phyloP scores from a whole-genome alignment of 2,888 invertebrate genomes.

The Syrista parreyssii region DNA sequence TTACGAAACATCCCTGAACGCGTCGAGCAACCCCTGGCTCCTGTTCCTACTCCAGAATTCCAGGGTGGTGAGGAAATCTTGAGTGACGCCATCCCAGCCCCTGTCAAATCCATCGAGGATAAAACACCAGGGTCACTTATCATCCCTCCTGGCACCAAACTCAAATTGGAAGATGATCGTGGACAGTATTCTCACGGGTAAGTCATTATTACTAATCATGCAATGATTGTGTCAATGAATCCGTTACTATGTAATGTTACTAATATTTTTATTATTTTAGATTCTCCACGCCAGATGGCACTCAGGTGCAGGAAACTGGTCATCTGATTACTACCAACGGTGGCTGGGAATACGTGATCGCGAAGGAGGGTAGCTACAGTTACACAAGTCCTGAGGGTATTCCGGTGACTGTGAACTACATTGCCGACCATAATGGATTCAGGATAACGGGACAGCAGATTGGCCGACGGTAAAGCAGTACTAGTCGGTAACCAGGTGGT shows the following conservation, averaged over 20 bases:
- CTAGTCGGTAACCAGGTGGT: neutral
- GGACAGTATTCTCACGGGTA: conserved; percentile 32
- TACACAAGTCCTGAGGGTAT: conserved; percentile 54
- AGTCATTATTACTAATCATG: conserved; percentile 2
- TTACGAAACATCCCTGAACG: neutral
- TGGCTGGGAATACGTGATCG: conserved; percentile 55
- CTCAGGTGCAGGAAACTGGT: conserved; percentile 48
- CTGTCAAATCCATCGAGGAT: neutral
- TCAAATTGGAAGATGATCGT: conserved; percentile 19
- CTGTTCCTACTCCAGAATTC: neutral
- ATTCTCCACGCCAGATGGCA: conserved; percentile 42
- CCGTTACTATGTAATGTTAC: neutral
- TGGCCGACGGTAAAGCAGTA: conserved; percentile 2
- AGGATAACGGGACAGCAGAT: conserved; percentile 22
- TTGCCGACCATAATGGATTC: conserved; percentile 56
- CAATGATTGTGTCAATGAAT: neutral
- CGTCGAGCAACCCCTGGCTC: neutral
- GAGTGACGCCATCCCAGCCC: neutral
- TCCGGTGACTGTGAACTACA: conserved; percentile 45
- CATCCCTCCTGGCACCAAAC: conserved; percentile 18
- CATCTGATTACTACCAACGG: conserved; percentile 48
- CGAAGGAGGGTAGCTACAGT: conserved; percentile 49
- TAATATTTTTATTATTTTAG: conserved; percentile 15
- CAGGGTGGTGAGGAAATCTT: neutral
- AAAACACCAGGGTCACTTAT: conserved; percentile 1